These are phyloP conservation scores for Pelecanus crispus DNA, from an alignment of 2,113 vertebrate species.

Conservation along the genomic window DNA sequence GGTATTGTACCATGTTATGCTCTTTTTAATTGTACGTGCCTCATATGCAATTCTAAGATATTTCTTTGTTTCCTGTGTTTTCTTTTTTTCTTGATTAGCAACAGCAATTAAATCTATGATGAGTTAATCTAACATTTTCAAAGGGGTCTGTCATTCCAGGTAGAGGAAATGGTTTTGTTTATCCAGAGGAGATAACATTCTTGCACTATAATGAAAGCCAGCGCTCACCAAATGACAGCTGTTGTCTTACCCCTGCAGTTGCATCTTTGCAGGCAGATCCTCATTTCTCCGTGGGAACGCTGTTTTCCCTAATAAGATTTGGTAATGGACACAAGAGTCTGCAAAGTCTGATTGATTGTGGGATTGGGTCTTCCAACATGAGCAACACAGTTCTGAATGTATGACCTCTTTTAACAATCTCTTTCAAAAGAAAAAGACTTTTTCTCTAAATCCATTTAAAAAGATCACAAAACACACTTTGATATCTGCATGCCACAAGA, in stretches of 20 bases:
- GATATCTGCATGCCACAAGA: not conserved
- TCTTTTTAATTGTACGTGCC: not conserved
- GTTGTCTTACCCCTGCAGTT: not conserved
- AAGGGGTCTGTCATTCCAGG: not conserved
- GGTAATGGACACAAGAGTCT: not conserved
- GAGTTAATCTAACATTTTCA: conserved; percentile 30
- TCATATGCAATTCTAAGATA: not conserved
- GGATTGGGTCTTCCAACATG: not conserved
- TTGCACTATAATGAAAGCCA: not conserved
- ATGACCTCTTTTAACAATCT: not conserved
- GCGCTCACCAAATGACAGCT: not conserved
- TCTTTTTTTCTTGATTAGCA: conserved; percentile 23
- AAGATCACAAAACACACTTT: not conserved
- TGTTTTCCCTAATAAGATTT: not conserved
- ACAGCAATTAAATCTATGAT: conserved; percentile 28
- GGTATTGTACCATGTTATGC: not conserved
- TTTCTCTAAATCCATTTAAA: not conserved
- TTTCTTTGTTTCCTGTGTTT: conserved; percentile 26
- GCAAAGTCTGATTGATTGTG: not conserved
- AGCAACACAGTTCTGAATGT: not conserved
- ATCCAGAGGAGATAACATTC: not conserved
- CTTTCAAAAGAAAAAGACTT: not conserved
- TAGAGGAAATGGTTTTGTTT: conserved; percentile 26
- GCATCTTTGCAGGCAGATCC: not conserved
- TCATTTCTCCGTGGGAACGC: not conserved